Percentiles rank a stretch among this genome's conserved stretches.
These are phyloP conservation scores for Acyrthosiphon pisum DNA, from an alignment of 1,140 invertebrate species.

Conservation along the genomic window DNA sequence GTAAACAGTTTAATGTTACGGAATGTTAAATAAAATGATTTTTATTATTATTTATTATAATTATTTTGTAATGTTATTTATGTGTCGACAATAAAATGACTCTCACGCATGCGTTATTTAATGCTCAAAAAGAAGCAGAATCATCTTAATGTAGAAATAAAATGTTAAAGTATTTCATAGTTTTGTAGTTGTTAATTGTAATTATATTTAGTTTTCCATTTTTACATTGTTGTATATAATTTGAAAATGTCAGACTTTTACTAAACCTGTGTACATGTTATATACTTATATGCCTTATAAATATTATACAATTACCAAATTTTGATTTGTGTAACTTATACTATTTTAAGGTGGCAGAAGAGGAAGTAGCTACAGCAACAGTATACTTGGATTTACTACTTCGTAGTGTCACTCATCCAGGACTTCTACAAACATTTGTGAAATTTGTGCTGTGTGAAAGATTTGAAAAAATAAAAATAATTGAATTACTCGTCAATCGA, in stretches of 20 bases:
- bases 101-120: background rate
- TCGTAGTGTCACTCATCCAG: constrained; percentile 84
- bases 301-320: background rate
- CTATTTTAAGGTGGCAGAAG: constrained; percentile 65
- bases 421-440: constrained; percentile 81
- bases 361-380: constrained; percentile 89
- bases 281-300: background rate
- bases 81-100: background rate
- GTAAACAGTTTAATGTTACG: no score
- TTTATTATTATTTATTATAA: no score
- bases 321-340: background rate
- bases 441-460: constrained; percentile 85
- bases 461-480: constrained; percentile 79
- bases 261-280: background rate
- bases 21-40: no score
- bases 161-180: background rate
- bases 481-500: constrained; percentile 80
- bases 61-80: background rate
- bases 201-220: background rate
- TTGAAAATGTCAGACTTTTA: background rate
- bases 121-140: background rate
- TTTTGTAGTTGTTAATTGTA: background rate
- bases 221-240: background rate
- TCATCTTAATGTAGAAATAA: background rate
- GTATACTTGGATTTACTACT: constrained; percentile 90